Conservation (phyloP, 2,797 vertebrate species). For the Argyrosomus regius region DNA sequence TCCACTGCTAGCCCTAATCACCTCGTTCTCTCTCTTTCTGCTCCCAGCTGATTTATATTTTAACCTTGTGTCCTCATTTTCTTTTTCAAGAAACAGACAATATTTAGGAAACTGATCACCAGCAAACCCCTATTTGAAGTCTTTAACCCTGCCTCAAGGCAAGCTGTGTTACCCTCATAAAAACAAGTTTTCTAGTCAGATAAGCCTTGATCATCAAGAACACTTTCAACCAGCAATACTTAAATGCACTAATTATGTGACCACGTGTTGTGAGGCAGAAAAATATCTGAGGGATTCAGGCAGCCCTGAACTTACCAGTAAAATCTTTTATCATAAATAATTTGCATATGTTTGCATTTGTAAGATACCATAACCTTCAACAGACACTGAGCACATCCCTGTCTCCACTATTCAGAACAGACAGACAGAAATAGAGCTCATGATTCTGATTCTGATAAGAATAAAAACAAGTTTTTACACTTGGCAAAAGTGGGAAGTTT, state of each 20-base stretch:
- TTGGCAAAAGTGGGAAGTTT: neutral
- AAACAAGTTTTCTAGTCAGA: constrained; percentile 54
- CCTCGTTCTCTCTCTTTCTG: neutral
- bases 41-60: constrained; percentile 36
- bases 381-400: constrained; percentile 35
- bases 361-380: constrained; percentile 58
- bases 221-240: constrained; percentile 48
- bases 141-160: constrained; percentile 60
- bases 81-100: constrained; percentile 35
- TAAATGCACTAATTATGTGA: constrained; percentile 62
- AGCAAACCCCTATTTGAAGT: constrained; percentile 54
- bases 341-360: constrained; percentile 57
- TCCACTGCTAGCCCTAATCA: constrained; percentile 8
- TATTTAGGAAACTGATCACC: constrained; percentile 52
- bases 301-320: constrained; percentile 23
- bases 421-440: neutral
- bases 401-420: neutral
- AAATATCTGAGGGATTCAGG: constrained; percentile 22
- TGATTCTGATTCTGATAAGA: neutral
- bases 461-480: neutral
- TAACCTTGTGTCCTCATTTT: constrained; percentile 26
- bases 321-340: constrained; percentile 53
- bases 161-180: constrained; percentile 34
- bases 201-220: constrained; percentile 60
- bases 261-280: constrained; percentile 47